These are phyloP conservation scores for Leptopterna dolabrata DNA, from an alignment of 2,888 invertebrate genomes.

Conservation along the genomic window DNA sequence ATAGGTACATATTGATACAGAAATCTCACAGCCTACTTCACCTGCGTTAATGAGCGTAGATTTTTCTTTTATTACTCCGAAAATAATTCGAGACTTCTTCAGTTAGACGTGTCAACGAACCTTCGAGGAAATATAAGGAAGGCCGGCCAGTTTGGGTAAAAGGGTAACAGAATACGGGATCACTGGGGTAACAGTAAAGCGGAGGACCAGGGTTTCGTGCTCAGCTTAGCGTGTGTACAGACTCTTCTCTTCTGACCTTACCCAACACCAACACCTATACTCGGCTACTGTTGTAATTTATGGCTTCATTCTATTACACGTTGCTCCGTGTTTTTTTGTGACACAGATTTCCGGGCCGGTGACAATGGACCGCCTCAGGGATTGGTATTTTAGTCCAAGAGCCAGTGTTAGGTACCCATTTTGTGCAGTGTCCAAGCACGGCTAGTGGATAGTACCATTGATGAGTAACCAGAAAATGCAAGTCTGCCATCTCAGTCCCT, in stretches of 20 bases:
- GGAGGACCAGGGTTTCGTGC: slow-evolving; percentile 46
- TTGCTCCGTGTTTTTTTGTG: slow-evolving; percentile 22
- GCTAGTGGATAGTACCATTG: no score
- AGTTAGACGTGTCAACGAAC: background rate
- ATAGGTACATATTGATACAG: no score
- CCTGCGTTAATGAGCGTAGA: no score
- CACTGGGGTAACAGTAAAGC: slow-evolving; percentile 32
- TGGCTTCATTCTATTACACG: slow-evolving; percentile 33
- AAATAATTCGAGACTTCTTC: no score
- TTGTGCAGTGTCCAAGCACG: no score
- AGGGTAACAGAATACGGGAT: slow-evolving; percentile 46
- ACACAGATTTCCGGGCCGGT: background rate
- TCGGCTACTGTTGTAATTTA: slow-evolving; percentile 43
- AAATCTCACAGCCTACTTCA: no score
- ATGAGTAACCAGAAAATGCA: no score
- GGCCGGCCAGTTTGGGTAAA: background rate
- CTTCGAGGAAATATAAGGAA: background rate
- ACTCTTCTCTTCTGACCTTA: slow-evolving; percentile 37
- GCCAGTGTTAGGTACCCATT: no score
- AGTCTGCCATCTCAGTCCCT: no score
- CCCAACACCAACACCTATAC: slow-evolving; percentile 53
- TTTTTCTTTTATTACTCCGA: no score
- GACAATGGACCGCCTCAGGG: background rate
- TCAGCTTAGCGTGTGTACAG: slow-evolving; percentile 52
- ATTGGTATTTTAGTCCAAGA: no score